phyloP scores from a whole-genome alignment of 2,113 vertebrate species.

The Heterochromis multidens region DNA sequence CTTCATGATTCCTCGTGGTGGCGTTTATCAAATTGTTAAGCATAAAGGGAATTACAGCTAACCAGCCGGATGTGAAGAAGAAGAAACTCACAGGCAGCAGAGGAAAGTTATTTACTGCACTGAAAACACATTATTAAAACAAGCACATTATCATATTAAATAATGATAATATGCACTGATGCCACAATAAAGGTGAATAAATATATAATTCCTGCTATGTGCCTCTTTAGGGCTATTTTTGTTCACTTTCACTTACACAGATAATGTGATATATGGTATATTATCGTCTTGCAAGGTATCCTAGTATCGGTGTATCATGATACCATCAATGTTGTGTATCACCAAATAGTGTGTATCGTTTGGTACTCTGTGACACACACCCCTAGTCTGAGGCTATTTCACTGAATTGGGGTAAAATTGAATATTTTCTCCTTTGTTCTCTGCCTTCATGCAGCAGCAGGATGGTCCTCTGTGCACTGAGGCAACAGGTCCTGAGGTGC shows the following conservation, averaged over 20 bases:
- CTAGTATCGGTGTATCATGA: not conserved
- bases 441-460: constrained; percentile 58
- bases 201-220: not conserved
- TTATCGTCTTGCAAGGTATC: not conserved
- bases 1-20: not conserved
- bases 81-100: not conserved
- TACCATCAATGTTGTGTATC: not conserved
- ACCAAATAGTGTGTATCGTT: not conserved
- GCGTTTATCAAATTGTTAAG: not conserved
- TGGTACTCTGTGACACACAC: not conserved
- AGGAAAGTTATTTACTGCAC: too few relatives aligned
- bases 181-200: not conserved
- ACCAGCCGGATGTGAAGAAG: not conserved
- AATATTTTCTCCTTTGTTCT: not conserved
- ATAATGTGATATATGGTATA: not conserved
- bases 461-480: constrained; percentile 77
- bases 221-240: not conserved
- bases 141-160: not conserved
- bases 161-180: not conserved
- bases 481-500: constrained; percentile 54
- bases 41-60: not conserved
- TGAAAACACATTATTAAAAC: not conserved
- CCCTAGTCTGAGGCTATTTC: not conserved
- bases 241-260: not conserved
- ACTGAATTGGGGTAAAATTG: not conserved